A percentile compares a stretch with the other conserved stretches of the same genome.
Evolutionary conservation across 2,888 invertebrate genomes (phyloP).

Genomic region (Aleiodes testaceus): DNA sequence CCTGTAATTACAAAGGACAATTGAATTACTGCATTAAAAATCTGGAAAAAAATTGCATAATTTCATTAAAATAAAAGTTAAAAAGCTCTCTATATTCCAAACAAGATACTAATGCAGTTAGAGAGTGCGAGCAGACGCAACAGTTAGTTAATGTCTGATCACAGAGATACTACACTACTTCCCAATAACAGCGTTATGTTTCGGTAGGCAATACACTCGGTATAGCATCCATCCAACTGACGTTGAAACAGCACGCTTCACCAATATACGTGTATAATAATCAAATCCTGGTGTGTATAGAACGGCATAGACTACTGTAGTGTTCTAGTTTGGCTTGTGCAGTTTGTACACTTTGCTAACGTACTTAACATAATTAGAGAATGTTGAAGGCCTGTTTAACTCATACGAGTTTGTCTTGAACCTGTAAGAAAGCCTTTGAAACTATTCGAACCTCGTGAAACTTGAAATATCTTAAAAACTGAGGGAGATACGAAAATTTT

Average conservation of each 20-base stretch:
- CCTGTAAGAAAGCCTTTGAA: background rate
- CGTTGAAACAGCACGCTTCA: background rate
- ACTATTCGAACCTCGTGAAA: slow-evolving; percentile 38
- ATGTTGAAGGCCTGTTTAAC: slow-evolving; percentile 44
- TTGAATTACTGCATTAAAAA: too few species aligned
- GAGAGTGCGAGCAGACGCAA: slow-evolving; percentile 47
- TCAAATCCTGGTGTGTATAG: slow-evolving; percentile 37
- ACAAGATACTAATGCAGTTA: slow-evolving; percentile 22
- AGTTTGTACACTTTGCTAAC: slow-evolving; percentile 58
- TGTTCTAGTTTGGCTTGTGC: slow-evolving; percentile 50
- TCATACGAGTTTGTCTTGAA: slow-evolving; percentile 25
- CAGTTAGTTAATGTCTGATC: slow-evolving; percentile 66
- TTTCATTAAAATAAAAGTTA: background rate
- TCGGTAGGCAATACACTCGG: slow-evolving; percentile 47
- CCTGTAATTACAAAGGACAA: background rate
- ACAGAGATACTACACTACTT: slow-evolving; percentile 63
- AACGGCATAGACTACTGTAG: background rate
- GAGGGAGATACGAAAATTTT: too few species aligned
- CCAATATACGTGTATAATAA: slow-evolving; percentile 7
- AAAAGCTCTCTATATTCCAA: background rate
- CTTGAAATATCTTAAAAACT: background rate
- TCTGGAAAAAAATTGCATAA: too few species aligned
- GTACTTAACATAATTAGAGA: slow-evolving; percentile 68
- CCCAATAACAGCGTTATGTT: slow-evolving; percentile 64
- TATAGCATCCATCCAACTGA: slow-evolving; percentile 29